phyloP scores from a whole-genome alignment of 30 jellyfish, hydroid and myxozoan species.

The Turritopsis dohrnii region DNA sequence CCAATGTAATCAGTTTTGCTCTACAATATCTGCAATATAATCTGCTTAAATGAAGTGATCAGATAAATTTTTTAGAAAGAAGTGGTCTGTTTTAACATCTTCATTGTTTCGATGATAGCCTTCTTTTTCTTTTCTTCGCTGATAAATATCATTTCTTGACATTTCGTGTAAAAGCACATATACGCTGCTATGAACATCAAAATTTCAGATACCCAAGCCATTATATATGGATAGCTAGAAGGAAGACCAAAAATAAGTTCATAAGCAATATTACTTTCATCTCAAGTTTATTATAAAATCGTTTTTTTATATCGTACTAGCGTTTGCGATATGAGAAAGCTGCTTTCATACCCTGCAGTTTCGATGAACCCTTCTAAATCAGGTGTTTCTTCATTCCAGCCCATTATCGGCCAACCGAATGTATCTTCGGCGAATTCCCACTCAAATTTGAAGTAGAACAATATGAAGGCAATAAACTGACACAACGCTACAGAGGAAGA shows the following conservation, averaged over 20 bases:
- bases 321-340: too few relatives aligned
- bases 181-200: slow-evolving; percentile 2
- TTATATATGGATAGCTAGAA: background rate
- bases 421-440: slow-evolving; percentile 7
- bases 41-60: background rate
- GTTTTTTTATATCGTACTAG: too few relatives aligned
- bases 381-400: slow-evolving; percentile 25
- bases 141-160: background rate
- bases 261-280: background rate
- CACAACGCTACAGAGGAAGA: background rate
- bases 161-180: slow-evolving; percentile 1
- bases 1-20: background rate
- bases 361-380: slow-evolving; percentile 10
- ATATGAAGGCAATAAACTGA: background rate
- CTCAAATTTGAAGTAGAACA: slow-evolving; percentile 13
- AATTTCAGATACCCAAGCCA: slow-evolving; percentile 19
- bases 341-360: background rate
- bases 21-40: too few relatives aligned
- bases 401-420: slow-evolving; percentile 19
- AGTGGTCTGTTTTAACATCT: background rate
- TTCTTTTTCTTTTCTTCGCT: background rate
- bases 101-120: background rate
- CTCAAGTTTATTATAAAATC: background rate
- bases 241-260: too few relatives aligned
- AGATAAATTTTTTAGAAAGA: background rate